Evolutionary conservation across 1,140 invertebrate genomes (phyloP).

Genomic region (Globodera ellingtonae): DNA sequence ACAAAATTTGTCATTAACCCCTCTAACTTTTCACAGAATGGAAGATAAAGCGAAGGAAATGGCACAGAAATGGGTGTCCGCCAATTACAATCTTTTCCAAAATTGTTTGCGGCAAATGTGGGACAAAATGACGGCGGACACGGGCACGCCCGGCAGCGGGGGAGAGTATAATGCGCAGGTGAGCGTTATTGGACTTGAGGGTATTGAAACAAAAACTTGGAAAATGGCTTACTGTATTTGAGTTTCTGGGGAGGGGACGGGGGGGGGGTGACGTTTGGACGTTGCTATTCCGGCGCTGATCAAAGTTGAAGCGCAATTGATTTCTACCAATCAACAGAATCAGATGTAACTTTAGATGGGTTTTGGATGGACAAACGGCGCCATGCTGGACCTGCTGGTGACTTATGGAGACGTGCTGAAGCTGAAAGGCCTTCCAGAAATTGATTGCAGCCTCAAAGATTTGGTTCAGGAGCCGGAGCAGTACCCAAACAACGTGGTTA

Average conservation of each 20-base stretch:
- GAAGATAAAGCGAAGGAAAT: conserved; percentile 6
- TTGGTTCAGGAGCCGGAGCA: too few species aligned
- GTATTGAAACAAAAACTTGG: too few species aligned
- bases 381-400: conserved; percentile 19
- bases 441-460: too few species aligned
- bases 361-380: not conserved
- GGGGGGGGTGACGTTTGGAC: too few species aligned
- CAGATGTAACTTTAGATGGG: not conserved
- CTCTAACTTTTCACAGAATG: conserved; percentile 6
- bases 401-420: conserved; percentile 5
- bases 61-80: not conserved
- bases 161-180: conserved; percentile 12
- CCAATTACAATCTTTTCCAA: conserved; percentile 15
- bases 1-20: not conserved
- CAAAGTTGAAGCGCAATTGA: too few species aligned
- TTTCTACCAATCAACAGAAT: too few species aligned
- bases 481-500: too few species aligned
- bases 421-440: not conserved
- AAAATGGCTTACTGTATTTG: too few species aligned
- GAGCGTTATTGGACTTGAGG: not conserved
- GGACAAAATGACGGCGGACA: conserved; percentile 12
- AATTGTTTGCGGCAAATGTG: conserved; percentile 18
- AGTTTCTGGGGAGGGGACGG: too few species aligned
- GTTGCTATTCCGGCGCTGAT: too few species aligned
- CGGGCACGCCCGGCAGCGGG: conserved; percentile 10